Evolutionary conservation across 2,797 vertebrate genomes (phyloP).

Genomic region (Smutsia temminckii): DNA sequence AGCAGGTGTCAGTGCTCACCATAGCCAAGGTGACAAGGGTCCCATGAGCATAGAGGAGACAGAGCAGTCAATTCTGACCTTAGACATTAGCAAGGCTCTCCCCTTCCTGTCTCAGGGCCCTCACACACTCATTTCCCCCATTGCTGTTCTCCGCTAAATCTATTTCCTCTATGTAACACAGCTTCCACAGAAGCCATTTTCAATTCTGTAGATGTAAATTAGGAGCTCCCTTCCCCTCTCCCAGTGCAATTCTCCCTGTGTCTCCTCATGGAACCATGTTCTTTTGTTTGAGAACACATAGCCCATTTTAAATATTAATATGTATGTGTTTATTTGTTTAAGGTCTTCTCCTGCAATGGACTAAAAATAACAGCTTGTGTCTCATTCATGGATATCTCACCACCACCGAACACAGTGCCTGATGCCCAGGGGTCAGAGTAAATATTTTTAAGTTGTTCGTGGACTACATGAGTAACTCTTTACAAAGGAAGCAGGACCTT

Average conservation of each 20-base stretch:
- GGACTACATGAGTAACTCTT: neutral
- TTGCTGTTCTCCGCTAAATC: neutral
- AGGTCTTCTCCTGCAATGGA: neutral
- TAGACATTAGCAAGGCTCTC: neutral
- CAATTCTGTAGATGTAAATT: neutral
- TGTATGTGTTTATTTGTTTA: neutral
- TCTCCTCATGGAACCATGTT: neutral
- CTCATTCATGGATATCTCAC: neutral
- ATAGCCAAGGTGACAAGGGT: neutral
- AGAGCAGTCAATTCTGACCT: neutral
- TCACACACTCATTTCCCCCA: neutral
- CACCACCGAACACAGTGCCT: neutral
- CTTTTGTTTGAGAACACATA: neutral
- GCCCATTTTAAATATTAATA: neutral
- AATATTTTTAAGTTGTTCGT: neutral
- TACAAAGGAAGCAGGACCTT: neutral
- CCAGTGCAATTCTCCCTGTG: no score
- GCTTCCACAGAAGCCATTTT: neutral
- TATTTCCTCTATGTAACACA: neutral
- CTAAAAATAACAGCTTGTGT: neutral
- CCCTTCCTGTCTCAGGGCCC: neutral
- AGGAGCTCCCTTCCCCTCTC: no score
- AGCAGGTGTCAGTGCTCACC: neutral
- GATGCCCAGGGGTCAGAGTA: neutral
- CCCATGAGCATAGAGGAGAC: neutral